Base-by-base conservation (phyloP, 64 coral and sea anemone species). In the Porites australiensis region DNA sequence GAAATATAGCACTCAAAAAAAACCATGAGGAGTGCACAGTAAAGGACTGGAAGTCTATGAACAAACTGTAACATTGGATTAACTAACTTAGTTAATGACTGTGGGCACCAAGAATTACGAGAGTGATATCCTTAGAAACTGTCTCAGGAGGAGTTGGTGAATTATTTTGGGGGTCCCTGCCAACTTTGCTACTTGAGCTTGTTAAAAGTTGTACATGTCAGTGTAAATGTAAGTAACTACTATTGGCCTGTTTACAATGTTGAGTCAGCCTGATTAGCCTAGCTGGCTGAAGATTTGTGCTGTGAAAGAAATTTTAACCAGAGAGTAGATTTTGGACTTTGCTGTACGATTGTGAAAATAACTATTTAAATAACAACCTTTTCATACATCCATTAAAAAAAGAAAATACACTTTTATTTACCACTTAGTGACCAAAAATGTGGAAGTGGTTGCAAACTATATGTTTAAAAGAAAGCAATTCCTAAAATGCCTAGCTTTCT, bases 231-330 rank as follows among this genome's bases (percentile, higher is more conserved):
- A 11, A 66, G 63, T 66, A 66, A 18, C 63, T 66, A 66, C 63
- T 66, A 66, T 66, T 66, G 63, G 63, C 63, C 63, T 66, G 63
- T 66, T 66, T 66, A 66, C 20, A 66, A 66, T 18, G 63, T 13
- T 66, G 63, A 66, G 63, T 66, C 63, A 66, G 63, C 63, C 63
- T 66, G 63, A 66, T 66, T 66, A 73, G 70, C 70, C 70, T 73
- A 27, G 70, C 70, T 73, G 70, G 70, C 70, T 73, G 70, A 73
- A 73, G 70, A 73, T 73, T 73, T 73, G 70, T 73, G 70, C 70
- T 43, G 70, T 73, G 23, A 73, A 73, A 73, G 70, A 73, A 73
- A 73, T 73, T 73, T 37, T 73, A 73, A 73, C 70, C 70, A 73
- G 70, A 73, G 70, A 73, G 70, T 73, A 73, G 70, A 73, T 73